Evolutionary conservation across 2,113 vertebrate genomes (phyloP), one percentile per base, ranked within the genome.

Genomic region (Tragulus kanchil): DNA sequence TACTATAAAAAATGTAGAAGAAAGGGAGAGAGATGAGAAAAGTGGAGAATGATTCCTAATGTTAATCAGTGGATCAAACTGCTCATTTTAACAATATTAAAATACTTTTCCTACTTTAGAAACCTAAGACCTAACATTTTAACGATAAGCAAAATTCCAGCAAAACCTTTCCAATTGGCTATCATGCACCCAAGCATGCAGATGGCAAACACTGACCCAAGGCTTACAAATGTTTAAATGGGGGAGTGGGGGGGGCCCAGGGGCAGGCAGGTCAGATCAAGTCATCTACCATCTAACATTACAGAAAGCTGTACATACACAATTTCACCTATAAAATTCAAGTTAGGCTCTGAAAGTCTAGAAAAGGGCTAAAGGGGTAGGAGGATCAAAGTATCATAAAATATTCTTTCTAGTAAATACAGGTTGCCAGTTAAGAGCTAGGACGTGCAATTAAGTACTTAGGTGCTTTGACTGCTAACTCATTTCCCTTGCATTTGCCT

Each of bases 241-340:
- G 28, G 21, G 69, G 17, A 78, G 23, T 45, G 36, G 36, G 36
- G n/a, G 36, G 36, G 36, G 36, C 36, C 36, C 36, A 36, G 36
- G 36, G 36, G 36, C 36, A 2, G 36, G 36, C 36, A 36, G 36
- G 36, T 36, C 36, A 73, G 21, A 14, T 73, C 5, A 3, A 14
- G 3, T 67, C 26, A 56, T 54, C 45, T 89, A 69, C 25, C 42
- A 84, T 14, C 17, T 71, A 84, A 95, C 48, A 54, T 75, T 93
- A 90, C 14, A 73, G 23, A 82, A 90, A 67, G 8, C 4, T 11
- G 3, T 59, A 82, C 48, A 93, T 15, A 75, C 1, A 87, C n/a
- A 89, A 71, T n/a, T 79, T 85, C 50, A 77, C 61, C 58, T 64
- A 45, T 26, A 82, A 96, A 96, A 85, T 81, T 84, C 65, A 96